phyloP scores from a whole-genome alignment of 2,888 invertebrate species.

The Leptinotarsa haldemani region DNA sequence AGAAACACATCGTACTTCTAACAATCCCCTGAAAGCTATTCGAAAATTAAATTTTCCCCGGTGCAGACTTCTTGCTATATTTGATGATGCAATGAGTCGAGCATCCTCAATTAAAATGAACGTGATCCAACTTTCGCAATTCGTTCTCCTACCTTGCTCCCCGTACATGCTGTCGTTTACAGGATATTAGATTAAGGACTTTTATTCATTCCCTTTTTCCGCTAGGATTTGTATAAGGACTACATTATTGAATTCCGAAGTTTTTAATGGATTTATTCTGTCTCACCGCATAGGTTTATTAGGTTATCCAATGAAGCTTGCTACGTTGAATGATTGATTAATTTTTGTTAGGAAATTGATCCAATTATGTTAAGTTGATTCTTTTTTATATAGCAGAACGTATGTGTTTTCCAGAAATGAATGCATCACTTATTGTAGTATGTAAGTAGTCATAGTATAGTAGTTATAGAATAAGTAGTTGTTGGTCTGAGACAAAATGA shows the following conservation, averaged over 20 bases:
- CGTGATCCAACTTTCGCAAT: constrained; percentile 48
- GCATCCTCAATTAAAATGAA: constrained; percentile 51
- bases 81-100: constrained; percentile 48
- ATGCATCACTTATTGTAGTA: no score
- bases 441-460: no score
- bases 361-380: not conserved
- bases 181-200: constrained; percentile 49
- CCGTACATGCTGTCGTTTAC: constrained; percentile 47
- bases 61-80: constrained; percentile 9
- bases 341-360: not conserved
- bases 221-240: constrained; percentile 40
- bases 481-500: no score
- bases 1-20: not conserved
- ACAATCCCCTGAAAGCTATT: not conserved
- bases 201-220: constrained; percentile 44
- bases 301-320: constrained; percentile 24
- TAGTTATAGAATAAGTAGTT: no score
- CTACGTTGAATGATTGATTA: constrained; percentile 13
- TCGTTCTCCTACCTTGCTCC: constrained; percentile 40
- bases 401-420: no score
- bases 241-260: constrained; percentile 42
- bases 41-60: not conserved
- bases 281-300: constrained; percentile 38
- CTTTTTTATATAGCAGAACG: not conserved
- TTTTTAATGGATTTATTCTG: constrained; percentile 43